Conservation (phyloP, 2,797 vertebrate species). For the Schizopygopsis pylzovi region DNA sequence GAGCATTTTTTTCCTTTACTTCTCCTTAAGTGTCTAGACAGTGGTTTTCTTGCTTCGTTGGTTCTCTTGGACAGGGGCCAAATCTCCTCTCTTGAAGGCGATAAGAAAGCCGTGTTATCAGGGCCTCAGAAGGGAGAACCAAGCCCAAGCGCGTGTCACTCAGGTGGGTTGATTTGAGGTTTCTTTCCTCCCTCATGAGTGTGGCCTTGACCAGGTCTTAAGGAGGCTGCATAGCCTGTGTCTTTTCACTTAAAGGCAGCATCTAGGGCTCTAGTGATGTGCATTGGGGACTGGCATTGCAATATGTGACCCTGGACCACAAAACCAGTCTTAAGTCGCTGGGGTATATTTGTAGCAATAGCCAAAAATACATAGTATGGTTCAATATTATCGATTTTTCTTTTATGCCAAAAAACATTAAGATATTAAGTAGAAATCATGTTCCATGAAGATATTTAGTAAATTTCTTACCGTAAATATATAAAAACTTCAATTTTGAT, state of each 20-base stretch:
- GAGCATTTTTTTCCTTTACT: constrained; percentile 80
- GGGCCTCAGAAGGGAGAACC: constrained; percentile 78
- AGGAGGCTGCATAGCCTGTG: constrained; percentile 53
- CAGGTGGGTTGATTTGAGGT: constrained; percentile 78
- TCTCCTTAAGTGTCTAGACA: constrained; percentile 86
- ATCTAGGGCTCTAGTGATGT: neutral
- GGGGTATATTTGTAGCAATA: no score
- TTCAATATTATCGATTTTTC: no score
- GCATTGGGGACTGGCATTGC: neutral
- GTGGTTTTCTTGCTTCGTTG: constrained; percentile 84
- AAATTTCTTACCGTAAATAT: no score
- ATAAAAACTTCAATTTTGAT: no score
- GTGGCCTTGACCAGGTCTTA: constrained; percentile 70
- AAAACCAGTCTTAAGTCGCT: no score
- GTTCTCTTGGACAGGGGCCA: constrained; percentile 84
- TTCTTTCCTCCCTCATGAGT: constrained; percentile 67
- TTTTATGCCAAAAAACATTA: no score
- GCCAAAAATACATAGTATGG: no score
- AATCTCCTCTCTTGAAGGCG: constrained; percentile 82
- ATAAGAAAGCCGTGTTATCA: constrained; percentile 84
- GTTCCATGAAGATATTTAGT: no score
- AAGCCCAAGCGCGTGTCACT: constrained; percentile 82
- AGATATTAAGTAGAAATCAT: no score
- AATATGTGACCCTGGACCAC: neutral
- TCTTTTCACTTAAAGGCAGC: neutral